Evolutionary conservation across 2,888 invertebrate genomes (phyloP), one percentile per base, ranked within the genome.

Genomic region (Eueremaeus valkanovi): DNA sequence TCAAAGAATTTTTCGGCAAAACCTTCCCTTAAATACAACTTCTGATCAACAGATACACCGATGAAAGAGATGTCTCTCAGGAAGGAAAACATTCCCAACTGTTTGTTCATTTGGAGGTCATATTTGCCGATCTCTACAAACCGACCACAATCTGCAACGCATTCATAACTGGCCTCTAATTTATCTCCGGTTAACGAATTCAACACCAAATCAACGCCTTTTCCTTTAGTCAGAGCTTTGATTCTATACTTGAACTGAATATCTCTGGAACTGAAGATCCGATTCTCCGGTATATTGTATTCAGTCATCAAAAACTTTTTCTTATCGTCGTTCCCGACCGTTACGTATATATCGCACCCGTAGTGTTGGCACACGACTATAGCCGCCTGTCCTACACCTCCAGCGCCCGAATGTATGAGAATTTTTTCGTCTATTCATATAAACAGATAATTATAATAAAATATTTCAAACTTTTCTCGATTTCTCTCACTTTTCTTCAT

Each of bases 181-280:
- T 96, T 94, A 81, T 96, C 94, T 81, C 91, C 95, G n/a, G 97
- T 91, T 79, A 99, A 86, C 2, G 98, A 99, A 85, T 99, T 99
- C 76, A 99, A 87, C 36, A 98, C 92, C 40, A 97, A 85, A 84
- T 99, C 93, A 18, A 98, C 97, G 78, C 97, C 86, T 79, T 89
- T 88, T 51, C 98, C 98, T 78, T 88, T 86, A 0, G 96, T 97
- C 82, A 90, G 89, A 29, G 87, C 87, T 83, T 93, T 86, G 70
- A 99, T 87, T 80, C 95, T 86, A 84, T 92, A 92, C 85, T 98
- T 97, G 85, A 99, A 98, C 77, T 89, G 89, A 18, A 90, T 88
- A 85, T 95, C 92, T 81, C 96, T 89, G 63, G 96, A 93, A 85
- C 96, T 94, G 82, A 93, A 93, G 83, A 98, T 91, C 84, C 92